phyloP scores from a whole-genome alignment of 2,113 vertebrate genomes.

The Ginglymostoma cirratum region DNA sequence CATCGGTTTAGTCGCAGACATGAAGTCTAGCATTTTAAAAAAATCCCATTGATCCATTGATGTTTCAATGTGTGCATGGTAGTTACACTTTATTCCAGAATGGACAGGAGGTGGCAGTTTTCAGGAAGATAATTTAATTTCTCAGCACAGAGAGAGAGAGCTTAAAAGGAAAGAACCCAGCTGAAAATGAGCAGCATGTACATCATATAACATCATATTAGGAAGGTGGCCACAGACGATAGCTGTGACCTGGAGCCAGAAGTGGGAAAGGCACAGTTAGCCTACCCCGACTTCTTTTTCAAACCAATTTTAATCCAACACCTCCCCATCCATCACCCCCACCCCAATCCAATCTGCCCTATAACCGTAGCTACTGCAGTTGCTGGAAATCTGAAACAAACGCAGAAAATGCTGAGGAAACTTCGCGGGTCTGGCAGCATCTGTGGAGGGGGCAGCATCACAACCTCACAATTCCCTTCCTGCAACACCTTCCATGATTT shows the following conservation, averaged over 20 bases:
- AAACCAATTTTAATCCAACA: not conserved
- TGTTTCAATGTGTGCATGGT: not conserved
- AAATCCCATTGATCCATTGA: slow-evolving; percentile 22
- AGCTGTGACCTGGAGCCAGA: not conserved
- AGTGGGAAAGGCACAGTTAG: not conserved
- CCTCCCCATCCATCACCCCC: no score
- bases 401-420: no score
- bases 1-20: slow-evolving; percentile 22
- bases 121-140: not conserved
- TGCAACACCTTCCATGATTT: no score
- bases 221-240: not conserved
- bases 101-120: not conserved
- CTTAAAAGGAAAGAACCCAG: not conserved
- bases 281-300: not conserved
- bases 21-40: not conserved
- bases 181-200: not conserved
- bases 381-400: no score
- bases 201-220: not conserved
- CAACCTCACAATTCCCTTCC: no score
- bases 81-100: not conserved
- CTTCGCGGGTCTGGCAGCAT: no score
- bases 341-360: no score
- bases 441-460: no score
- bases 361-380: no score
- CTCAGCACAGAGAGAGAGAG: not conserved